These are phyloP conservation scores for Drosophila tropicalis DNA, from an alignment of 1,140 invertebrate genomes.

Conservation along the genomic window DNA sequence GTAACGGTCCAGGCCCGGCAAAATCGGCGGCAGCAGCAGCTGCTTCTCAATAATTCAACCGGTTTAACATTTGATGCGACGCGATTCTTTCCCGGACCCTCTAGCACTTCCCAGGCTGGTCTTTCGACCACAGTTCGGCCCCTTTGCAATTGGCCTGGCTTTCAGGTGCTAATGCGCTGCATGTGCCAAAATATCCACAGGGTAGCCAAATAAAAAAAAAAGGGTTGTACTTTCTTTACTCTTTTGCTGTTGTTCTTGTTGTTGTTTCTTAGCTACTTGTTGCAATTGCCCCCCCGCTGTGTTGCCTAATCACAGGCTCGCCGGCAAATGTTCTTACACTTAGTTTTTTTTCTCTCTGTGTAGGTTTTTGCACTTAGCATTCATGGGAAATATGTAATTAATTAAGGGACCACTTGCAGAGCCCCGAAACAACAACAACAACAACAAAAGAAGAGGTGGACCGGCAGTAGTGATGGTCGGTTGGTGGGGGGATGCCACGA, in stretches of 20 bases:
- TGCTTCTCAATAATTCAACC: slow-evolving; percentile 23
- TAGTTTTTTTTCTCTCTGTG: not conserved
- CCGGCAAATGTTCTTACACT: slow-evolving; percentile 5
- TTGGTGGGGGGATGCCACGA: slow-evolving; percentile 13
- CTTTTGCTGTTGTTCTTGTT: not conserved
- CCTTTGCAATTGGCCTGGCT: slow-evolving; percentile 24
- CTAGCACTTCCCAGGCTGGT: slow-evolving; percentile 66
- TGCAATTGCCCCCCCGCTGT: slow-evolving; percentile 45
- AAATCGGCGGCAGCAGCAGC: slow-evolving; percentile 30
- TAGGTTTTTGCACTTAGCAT: slow-evolving; percentile 44
- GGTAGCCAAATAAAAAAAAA: slow-evolving; percentile 39
- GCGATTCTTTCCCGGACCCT: slow-evolving; percentile 33
- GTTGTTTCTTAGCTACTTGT: slow-evolving; percentile 62
- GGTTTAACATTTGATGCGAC: slow-evolving; percentile 28
- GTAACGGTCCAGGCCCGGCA: slow-evolving; percentile 30
- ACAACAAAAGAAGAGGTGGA: not conserved
- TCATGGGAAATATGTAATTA: slow-evolving; percentile 76
- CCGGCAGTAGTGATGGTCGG: not conserved
- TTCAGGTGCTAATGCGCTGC: slow-evolving; percentile 61
- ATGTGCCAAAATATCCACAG: slow-evolving; percentile 61
- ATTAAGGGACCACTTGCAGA: slow-evolving; percentile 70
- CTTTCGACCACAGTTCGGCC: slow-evolving; percentile 45
- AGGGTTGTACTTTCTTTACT: slow-evolving; percentile 4
- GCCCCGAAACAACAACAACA: slow-evolving; percentile 22
- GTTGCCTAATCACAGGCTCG: slow-evolving; percentile 66